Base-by-base conservation (phyloP, 92 coral and sea anemone species). In the Chrysogorgia sp. region DNA sequence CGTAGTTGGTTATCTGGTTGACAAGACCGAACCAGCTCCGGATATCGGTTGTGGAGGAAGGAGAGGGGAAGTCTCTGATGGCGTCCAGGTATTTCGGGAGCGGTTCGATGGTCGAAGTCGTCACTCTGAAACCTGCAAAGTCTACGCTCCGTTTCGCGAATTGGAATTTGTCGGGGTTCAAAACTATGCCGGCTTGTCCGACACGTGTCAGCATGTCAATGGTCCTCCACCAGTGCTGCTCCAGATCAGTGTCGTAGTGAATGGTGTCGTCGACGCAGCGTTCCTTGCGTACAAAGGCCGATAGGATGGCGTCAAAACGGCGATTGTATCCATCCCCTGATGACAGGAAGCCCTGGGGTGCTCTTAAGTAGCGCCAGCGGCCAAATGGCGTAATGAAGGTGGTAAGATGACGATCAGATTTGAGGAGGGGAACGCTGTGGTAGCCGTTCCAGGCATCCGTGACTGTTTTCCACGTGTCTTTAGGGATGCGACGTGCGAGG, bases 261-360 rank as follows among this genome's bases (percentile, higher is more conserved):
- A 74, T 55, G 35, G 67, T 74, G 50, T 74, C 66, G 15, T 74
- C 67, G 29, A 74, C 67, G 31, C 80, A 74, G 48, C 52, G 65
- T 60, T 74, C 80, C 80, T 74, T 74, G 40, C 67, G 29, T 17
- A 24, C 80, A 20, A 74, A 52, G 25, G 25, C 29, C 1, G 80
- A 53, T n/a, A 74, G 80, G 35, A 82, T 53, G 64, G 81, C 86
- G 52, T n/a, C n/a, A n/a, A n/a, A n/a, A n/a, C n/a, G n/a, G n/a
- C n/a, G n/a, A n/a, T n/a, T n/a, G n/a, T n/a, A 81, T 20, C 85
- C 81, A 23, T 81, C 85, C 0, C 85, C 85, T 4, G 81, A 82
- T 61, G 82, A 83, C 1, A 83, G 82, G 83, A 83, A 83, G 7
- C 87, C 87, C n/a, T 83, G 87, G 3, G 87, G 87, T 45, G 87